These are phyloP conservation scores for Halesus radiatus DNA, from an alignment of 1,140 invertebrate species.

Conservation along the genomic window DNA sequence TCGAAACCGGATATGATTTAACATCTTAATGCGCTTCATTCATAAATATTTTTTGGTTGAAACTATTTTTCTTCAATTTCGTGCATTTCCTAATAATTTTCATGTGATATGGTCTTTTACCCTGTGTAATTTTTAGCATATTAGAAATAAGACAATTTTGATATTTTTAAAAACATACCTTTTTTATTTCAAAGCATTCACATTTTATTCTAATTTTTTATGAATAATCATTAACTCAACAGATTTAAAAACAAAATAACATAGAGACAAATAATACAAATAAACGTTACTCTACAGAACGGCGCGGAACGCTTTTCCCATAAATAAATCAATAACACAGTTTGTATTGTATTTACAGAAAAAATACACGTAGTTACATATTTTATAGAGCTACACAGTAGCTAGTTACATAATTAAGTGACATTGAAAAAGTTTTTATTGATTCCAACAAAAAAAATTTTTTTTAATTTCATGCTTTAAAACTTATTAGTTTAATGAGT, in stretches of 20 bases:
- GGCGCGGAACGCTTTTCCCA: no score
- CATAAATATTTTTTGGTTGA: constrained; percentile 51
- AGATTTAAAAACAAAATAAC: constrained; percentile 9
- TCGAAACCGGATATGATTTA: constrained; percentile 43
- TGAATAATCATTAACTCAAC: constrained; percentile 19
- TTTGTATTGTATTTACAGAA: not conserved
- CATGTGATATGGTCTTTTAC: constrained; percentile 57
- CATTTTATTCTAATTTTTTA: not conserved
- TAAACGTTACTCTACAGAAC: not conserved
- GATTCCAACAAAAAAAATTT: not conserved
- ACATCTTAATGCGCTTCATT: constrained; percentile 48
- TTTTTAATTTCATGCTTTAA: not conserved
- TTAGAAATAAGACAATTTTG: constrained; percentile 33
- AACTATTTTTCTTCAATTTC: constrained; percentile 48
- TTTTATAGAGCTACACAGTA: constrained; percentile 25
- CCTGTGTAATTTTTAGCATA: constrained; percentile 57
- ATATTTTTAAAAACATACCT: constrained; percentile 23
- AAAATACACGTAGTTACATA: constrained; percentile 3
- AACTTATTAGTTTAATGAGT: not conserved
- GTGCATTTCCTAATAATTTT: constrained; percentile 55
- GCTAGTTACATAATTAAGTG: constrained; percentile 1
- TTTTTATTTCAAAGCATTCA: constrained; percentile 20
- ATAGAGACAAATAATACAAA: not conserved
- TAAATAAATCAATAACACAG: not conserved
- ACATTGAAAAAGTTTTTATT: not conserved